Conservation (phyloP, 2,888 invertebrate genomes). For the Pemphredon lugubris region DNA sequence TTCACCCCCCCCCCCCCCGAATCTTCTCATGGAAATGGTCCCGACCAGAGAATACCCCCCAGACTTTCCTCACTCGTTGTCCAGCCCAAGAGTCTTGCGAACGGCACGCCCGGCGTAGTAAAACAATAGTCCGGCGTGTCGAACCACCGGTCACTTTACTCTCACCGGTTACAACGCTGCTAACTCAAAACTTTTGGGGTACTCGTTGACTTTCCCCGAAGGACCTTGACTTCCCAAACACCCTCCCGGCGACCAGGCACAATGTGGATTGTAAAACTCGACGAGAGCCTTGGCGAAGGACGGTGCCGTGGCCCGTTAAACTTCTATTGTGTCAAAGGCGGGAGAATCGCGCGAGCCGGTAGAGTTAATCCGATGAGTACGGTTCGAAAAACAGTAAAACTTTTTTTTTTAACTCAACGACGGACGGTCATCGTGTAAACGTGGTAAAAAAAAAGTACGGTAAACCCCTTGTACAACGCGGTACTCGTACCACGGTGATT, state of each 20-base stretch:
- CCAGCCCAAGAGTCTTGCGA: neutral
- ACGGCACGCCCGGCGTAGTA: slow-evolving; percentile 19
- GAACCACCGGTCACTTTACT: neutral
- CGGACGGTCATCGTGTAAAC: neutral
- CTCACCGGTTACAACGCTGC: neutral
- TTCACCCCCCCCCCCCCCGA: neutral
- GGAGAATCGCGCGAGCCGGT: slow-evolving; percentile 2
- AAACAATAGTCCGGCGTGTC: slow-evolving; percentile 33
- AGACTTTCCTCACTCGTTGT: slow-evolving; percentile 14
- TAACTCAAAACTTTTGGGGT: neutral
- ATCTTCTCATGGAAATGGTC: slow-evolving; percentile 19
- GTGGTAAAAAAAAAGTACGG: neutral
- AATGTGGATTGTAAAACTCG: slow-evolving; percentile 33
- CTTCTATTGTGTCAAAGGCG: neutral
- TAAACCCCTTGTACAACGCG: no score
- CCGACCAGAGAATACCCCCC: neutral
- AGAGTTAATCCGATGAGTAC: slow-evolving; percentile 16
- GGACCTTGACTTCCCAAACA: slow-evolving; percentile 22
- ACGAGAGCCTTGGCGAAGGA: slow-evolving; percentile 2
- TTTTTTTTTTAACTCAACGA: neutral
- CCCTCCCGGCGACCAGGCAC: neutral
- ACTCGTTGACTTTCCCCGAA: slow-evolving; percentile 61
- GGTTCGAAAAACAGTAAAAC: neutral
- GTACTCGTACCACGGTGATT: no score
- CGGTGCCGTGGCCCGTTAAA: neutral